Base-by-base conservation (phyloP, 2,113 vertebrate species). In the Peromyscus californicus region DNA sequence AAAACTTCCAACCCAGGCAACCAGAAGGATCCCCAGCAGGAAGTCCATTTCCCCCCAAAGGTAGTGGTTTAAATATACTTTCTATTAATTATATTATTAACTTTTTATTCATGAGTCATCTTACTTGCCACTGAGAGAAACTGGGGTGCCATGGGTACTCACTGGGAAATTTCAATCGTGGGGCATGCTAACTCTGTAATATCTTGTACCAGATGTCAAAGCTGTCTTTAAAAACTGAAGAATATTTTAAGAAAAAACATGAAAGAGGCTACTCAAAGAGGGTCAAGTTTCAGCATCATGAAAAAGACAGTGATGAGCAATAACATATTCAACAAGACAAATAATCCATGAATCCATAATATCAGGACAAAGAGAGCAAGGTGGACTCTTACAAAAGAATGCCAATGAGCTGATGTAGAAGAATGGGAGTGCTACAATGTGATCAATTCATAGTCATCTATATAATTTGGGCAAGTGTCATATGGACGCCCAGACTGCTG, bases 291-390 rank as follows among this genome's bases (percentile, higher is more conserved):
- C 21, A 78, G 42, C 45, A 75, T 39, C 36, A 59, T 59, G 87
- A 96, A 88, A 95, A 92, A 36, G 54, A 12, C 39, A 61, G 16
- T 36, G 9, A 29, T 29, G 45, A 93, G 42, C 39, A 89, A 74
- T 69, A 90, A 54, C 67, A 89, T 70, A n/a, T 33, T 80, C 95
- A 93, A 24, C 45, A 70, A 93, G 85, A 90, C 12, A 94, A 96
- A 85, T 45, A 67, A 59, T 92, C 9, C 24, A 17, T 45, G 9
- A 80, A 17, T 91, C 45, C 22, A 39, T 61, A 72, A 65, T 78
- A 90, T 54, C 45, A 29, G 15, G 36, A 33, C 82, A 57, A 31
- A 79, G 21, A 45, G 29, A 90, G 39, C 59, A 70, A 3, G 51
- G 8, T 31, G 16, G 13, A 4, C 22, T 86, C 19, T 92, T 54